Percentiles rank a stretch among this genome's conserved stretches.
These are phyloP conservation scores for Chironomus striatipennis DNA, from an alignment of 1,140 invertebrate genomes.

Conservation along the genomic window DNA sequence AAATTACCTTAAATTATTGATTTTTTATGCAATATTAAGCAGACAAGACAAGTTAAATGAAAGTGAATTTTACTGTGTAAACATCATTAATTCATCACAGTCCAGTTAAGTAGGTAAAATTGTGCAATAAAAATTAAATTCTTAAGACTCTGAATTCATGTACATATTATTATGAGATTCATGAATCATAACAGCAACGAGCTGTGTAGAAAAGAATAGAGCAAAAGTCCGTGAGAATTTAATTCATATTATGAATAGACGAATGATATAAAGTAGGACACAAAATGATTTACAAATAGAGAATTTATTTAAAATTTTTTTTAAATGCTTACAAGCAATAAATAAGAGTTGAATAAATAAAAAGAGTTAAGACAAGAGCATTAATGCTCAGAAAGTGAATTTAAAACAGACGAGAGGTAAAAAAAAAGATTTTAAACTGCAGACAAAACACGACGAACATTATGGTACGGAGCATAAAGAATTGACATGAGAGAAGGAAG, in stretches of 20 bases:
- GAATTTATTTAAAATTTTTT: not conserved
- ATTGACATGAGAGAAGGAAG: no score
- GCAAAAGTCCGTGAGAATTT: not conserved
- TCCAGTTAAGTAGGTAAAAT: conserved; percentile 13
- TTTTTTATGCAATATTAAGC: not conserved
- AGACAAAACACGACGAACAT: no score
- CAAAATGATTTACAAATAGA: not conserved
- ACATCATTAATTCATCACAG: not conserved
- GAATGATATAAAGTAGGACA: not conserved
- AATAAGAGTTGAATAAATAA: no score
- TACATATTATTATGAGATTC: not conserved
- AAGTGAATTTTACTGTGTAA: not conserved
- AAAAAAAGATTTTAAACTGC: no score
- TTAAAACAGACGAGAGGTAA: not conserved
- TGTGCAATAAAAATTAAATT: not conserved
- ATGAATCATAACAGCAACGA: not conserved
- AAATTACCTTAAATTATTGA: not conserved
- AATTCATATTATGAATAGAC: not conserved
- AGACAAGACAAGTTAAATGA: not conserved
- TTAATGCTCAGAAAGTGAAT: not conserved
- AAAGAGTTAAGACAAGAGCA: not conserved
- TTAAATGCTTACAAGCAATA: not conserved
- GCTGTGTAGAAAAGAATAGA: no score
- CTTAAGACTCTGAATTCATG: not conserved
- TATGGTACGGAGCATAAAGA: no score